Base-by-base conservation (phyloP, 2,797 vertebrate species). In the Tinamus major region DNA sequence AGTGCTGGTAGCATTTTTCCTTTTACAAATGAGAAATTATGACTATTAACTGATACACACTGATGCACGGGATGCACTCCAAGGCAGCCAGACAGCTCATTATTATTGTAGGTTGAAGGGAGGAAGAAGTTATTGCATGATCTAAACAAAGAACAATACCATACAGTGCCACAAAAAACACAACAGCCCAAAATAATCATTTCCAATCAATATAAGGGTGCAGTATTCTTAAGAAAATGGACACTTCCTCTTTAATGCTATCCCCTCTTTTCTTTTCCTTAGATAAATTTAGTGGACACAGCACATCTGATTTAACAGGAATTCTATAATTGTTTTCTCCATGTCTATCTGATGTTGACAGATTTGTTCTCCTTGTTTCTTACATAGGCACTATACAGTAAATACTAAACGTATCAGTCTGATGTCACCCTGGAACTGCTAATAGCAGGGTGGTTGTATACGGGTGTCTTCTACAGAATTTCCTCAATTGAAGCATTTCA, bases 1-100 rank as follows among this genome's bases (percentile, higher is more conserved):
- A 96, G 67, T 0, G 4, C 86, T 96, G 81, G 93, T 71, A 94
- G 95, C 93, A 89, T 83, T 96, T 85, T 87, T 51, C 80, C 41
- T 85, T 62, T 95, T 93, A 96, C 74, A 91, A 92, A 96, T 94
- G 89, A 95, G 94, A 88, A 95, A 96, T 97, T 91, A 96, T 94
- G 88, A 97, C 89, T 89, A 87, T 96, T 97, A 94, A 87, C 80
- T 69, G 63, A 96, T 87, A 94, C 76, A 87, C 7, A 2, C 63
- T 95, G 93, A 94, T 94, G 91, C 92, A 95, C 93, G 96, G 89
- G 94, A 97, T 96, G 95, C 81, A 97, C 94, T 97, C 90, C 80
- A 87, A 94, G 86, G 91, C 84, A 96, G 92, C 92, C 93, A 95
- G 96, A 90, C 55, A 1, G 79, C 85, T 95, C 15, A 10, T 94